These are phyloP conservation scores for Aethes cnicana DNA, from an alignment of 2,888 invertebrate species.

Conservation along the genomic window DNA sequence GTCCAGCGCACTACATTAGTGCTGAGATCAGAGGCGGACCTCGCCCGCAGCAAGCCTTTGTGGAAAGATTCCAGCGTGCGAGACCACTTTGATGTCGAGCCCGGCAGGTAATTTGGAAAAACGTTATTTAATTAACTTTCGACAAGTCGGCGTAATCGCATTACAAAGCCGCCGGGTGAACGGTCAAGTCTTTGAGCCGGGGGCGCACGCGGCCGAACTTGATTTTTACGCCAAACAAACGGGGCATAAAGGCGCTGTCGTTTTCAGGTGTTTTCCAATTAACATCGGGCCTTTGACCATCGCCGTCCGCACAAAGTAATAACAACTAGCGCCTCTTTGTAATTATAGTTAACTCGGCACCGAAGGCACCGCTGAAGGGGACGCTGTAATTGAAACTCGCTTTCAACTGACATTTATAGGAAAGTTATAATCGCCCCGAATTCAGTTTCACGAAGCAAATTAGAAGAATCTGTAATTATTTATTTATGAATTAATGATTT, in stretches of 20 bases:
- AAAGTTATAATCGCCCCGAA: constrained; percentile 12
- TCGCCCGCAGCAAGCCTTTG: constrained; percentile 74
- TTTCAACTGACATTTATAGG: constrained; percentile 28
- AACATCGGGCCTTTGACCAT: constrained; percentile 78
- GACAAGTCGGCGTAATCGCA: constrained; percentile 80
- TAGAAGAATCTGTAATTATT: too few relatives aligned
- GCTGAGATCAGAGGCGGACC: constrained; percentile 58
- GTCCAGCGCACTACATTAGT: constrained; percentile 58
- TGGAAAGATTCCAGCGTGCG: constrained; percentile 66
- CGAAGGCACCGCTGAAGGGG: constrained; percentile 14
- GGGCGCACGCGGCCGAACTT: constrained; percentile 57
- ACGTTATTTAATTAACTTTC: constrained; percentile 83
- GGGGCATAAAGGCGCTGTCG: constrained; percentile 78
- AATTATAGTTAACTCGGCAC: constrained; percentile 53
- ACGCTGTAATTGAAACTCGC: constrained; percentile 18
- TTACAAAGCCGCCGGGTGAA: constrained; percentile 76
- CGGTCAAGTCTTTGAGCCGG: constrained; percentile 76
- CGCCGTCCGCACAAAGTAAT: constrained; percentile 60
- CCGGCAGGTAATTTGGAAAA: constrained; percentile 79
- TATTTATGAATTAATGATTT: too few relatives aligned
- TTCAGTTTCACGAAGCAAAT: too few relatives aligned
- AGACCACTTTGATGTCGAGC: constrained; percentile 72
- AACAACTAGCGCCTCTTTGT: constrained; percentile 63
- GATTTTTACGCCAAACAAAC: constrained; percentile 78
- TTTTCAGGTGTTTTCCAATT: constrained; percentile 80